Percentiles rank a stretch among this genome's conserved stretches.
These are phyloP conservation scores for Brachystomella parvula DNA, from an alignment of 1,140 invertebrate species.

Conservation along the genomic window DNA sequence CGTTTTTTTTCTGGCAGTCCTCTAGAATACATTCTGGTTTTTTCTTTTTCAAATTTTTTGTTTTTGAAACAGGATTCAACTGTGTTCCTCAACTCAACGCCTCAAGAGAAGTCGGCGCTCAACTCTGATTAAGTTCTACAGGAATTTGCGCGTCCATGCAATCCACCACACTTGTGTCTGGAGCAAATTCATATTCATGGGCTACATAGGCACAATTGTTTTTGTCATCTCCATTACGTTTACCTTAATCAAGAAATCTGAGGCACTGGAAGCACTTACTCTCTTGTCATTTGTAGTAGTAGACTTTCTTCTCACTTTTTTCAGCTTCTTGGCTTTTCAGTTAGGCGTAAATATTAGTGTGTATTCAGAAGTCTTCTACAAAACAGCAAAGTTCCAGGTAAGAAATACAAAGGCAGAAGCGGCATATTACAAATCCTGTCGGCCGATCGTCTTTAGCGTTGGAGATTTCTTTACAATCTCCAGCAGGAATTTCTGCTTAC, in stretches of 20 bases:
- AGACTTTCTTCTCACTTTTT: not conserved
- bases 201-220: no score
- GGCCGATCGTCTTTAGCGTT: not conserved
- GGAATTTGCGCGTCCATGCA: no score
- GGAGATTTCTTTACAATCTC: not conserved
- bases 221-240: not conserved
- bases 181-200: no score
- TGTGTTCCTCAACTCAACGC: no score
- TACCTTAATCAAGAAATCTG: not conserved
- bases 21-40: no score
- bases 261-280: not conserved
- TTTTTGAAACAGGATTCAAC: no score
- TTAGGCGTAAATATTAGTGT: not conserved
- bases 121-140: no score
- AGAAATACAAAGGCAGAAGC: not conserved
- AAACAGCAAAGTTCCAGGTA: not conserved
- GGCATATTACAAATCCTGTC: not conserved
- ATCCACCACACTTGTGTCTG: no score
- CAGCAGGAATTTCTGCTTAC: conserved; percentile 1
- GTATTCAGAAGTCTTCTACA: not conserved
- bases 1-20: no score
- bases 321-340: not conserved
- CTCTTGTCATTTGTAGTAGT: not conserved
- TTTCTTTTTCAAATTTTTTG: no score
- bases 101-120: no score